These are phyloP conservation scores for Acromyrmex heyeri DNA, from an alignment of 1,140 invertebrate species.

Conservation along the genomic window DNA sequence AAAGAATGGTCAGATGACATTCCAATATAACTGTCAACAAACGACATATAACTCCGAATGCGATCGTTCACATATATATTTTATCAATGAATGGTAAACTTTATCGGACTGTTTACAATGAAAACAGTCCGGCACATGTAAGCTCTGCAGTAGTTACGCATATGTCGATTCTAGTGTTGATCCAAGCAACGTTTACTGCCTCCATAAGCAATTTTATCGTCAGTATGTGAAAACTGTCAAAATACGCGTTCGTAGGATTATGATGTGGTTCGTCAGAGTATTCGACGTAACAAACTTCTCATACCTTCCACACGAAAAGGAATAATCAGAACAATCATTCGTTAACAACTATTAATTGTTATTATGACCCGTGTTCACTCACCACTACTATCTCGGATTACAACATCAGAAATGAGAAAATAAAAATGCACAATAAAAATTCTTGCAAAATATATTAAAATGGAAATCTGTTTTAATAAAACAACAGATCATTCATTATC, in stretches of 20 bases:
- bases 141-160: conserved; percentile 53
- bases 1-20: conserved; percentile 40
- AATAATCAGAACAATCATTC: neutral
- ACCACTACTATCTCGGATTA: too few species aligned
- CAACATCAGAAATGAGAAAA: too few species aligned
- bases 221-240: conserved; percentile 49
- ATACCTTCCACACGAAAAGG: neutral
- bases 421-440: too few species aligned
- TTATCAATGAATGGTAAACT: conserved; percentile 66
- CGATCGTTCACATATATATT: conserved; percentile 55
- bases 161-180: conserved; percentile 60
- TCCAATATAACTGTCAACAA: conserved; percentile 40
- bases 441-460: too few species aligned
- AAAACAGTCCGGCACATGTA: conserved; percentile 54
- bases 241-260: conserved; percentile 39
- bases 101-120: conserved; percentile 60
- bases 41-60: conserved; percentile 4
- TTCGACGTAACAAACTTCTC: neutral
- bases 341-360: neutral
- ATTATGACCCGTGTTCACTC: too few species aligned
- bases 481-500: too few species aligned
- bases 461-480: too few species aligned
- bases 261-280: conserved; percentile 12
- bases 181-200: conserved; percentile 50
- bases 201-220: conserved; percentile 59